Percentiles rank a stretch among this genome's conserved stretches.
phyloP scores from a whole-genome alignment of 2,888 invertebrate species.

The Machimus atricapillus region DNA sequence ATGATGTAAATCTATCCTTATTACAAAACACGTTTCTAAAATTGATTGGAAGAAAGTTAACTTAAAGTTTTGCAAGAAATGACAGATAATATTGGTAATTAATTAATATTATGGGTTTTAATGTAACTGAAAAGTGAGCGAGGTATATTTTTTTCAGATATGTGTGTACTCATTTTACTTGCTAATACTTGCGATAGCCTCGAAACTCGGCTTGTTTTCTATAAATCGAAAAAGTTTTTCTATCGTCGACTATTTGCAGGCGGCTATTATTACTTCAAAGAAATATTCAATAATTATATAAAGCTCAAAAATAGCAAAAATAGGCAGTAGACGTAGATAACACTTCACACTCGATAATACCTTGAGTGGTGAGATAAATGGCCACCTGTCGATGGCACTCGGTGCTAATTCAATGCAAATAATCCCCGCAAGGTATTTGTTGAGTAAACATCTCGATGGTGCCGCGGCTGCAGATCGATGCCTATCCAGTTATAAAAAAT shows the following conservation, averaged over 20 bases:
- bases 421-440: not conserved
- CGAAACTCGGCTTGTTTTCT: not conserved
- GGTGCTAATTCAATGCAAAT: not conserved
- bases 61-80: too few relatives aligned
- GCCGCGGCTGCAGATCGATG: not conserved
- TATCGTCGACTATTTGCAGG: not conserved
- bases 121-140: not conserved
- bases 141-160: not conserved
- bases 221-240: not conserved
- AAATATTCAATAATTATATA: not conserved
- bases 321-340: not conserved
- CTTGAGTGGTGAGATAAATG: not conserved
- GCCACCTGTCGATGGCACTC: not conserved
- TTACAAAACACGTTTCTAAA: too few relatives aligned
- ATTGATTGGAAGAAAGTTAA: too few relatives aligned
- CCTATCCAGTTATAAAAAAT: not conserved
- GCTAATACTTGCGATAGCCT: not conserved
- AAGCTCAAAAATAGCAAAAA: not conserved
- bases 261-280: not conserved
- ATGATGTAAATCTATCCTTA: too few relatives aligned
- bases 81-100: not conserved
- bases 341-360: not conserved
- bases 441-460: not conserved
- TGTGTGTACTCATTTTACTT: not conserved
- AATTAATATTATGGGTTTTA: not conserved